Percentiles rank a stretch among this genome's conserved stretches.
Evolutionary conservation across 2,113 vertebrate species (phyloP).

Genomic region (Scomber colias): DNA sequence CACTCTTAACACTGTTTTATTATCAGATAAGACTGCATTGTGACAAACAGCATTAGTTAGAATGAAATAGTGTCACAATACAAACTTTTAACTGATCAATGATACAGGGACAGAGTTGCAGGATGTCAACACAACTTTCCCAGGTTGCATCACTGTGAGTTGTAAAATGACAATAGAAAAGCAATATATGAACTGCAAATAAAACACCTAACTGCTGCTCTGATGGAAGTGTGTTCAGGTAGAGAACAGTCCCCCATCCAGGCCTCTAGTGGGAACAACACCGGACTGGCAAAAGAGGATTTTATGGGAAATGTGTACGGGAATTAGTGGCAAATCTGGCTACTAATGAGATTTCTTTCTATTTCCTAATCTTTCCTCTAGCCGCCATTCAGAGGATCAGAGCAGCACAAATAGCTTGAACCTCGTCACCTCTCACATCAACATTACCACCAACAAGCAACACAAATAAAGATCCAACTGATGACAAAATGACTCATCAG

Average conservation of each 20-base stretch:
- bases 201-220: too few relatives aligned
- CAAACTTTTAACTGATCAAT: too few relatives aligned
- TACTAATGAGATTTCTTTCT: conserved; percentile 65
- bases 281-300: conserved; percentile 48
- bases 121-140: too few relatives aligned
- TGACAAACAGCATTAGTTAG: not conserved
- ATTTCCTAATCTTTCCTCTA: conserved; percentile 69
- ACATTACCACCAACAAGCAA: not conserved
- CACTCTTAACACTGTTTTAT: too few relatives aligned
- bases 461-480: not conserved
- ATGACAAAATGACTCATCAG: not conserved
- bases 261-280: conserved; percentile 20
- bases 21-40: not conserved
- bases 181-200: too few relatives aligned
- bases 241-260: not conserved
- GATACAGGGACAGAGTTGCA: too few relatives aligned
- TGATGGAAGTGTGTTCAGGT: not conserved
- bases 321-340: conserved; percentile 65
- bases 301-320: conserved; percentile 59
- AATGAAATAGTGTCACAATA: not conserved
- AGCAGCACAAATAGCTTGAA: conserved; percentile 51
- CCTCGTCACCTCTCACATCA: conserved; percentile 54
- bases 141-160: too few relatives aligned
- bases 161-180: too few relatives aligned
- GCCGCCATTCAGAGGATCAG: conserved; percentile 54